These are phyloP conservation scores for Hypselothyrea guttata DNA, from an alignment of 2,888 invertebrate species.

Conservation along the genomic window DNA sequence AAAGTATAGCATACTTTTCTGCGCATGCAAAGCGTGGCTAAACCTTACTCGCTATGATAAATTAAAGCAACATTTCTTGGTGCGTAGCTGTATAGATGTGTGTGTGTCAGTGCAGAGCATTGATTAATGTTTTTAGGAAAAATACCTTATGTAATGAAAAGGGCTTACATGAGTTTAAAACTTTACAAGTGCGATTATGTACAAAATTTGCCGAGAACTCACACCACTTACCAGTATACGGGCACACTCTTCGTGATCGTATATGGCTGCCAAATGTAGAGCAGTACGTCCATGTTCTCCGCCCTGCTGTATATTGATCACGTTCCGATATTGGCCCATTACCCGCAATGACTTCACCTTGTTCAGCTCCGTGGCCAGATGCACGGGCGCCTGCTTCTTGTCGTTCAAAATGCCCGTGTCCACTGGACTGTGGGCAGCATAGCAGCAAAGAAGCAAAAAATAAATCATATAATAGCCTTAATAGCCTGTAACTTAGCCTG, in stretches of 20 bases:
- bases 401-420: slow-evolving; percentile 88
- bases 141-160: slow-evolving; percentile 26
- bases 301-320: slow-evolving; percentile 88
- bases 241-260: slow-evolving; percentile 92
- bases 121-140: slow-evolving; percentile 54
- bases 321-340: slow-evolving; percentile 87
- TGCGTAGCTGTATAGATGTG: slow-evolving; percentile 6
- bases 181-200: slow-evolving; percentile 26
- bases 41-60: slow-evolving; percentile 59
- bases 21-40: slow-evolving; percentile 49
- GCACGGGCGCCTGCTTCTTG: slow-evolving; percentile 90
- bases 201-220: slow-evolving; percentile 25
- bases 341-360: slow-evolving; percentile 87
- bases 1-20: slow-evolving; percentile 52
- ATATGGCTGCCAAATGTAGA: slow-evolving; percentile 92
- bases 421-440: slow-evolving; percentile 84
- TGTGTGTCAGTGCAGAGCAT: slow-evolving; percentile 13
- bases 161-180: slow-evolving; percentile 9
- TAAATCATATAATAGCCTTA: not conserved
- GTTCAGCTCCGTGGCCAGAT: slow-evolving; percentile 90
- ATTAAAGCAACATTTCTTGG: slow-evolving; percentile 30
- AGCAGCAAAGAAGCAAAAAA: not conserved
- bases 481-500: not conserved
- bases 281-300: slow-evolving; percentile 91
- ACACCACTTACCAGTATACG: slow-evolving; percentile 87